A percentile compares a stretch with the other conserved stretches of the same genome.
Conservation (phyloP, 2,888 invertebrate genomes). For the Temnothorax unifasciatus region DNA sequence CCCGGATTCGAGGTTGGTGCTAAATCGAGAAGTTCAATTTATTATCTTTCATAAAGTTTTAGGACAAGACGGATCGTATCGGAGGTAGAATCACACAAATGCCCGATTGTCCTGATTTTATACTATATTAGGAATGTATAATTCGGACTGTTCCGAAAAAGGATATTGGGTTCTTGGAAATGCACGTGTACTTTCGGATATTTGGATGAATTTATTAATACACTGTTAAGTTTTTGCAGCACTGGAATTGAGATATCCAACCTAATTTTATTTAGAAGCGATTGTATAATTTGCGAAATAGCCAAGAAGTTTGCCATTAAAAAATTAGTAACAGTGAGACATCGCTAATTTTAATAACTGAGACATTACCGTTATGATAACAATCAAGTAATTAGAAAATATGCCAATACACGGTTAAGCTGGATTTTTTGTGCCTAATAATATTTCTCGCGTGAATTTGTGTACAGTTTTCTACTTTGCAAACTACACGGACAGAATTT, state of each 20-base stretch:
- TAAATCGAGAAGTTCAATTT: background rate
- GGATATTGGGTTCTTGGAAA: background rate
- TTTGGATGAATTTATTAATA: background rate
- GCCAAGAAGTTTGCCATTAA: background rate
- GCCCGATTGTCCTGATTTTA: background rate
- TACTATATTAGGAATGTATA: background rate
- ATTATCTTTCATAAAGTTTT: slow-evolving; percentile 9
- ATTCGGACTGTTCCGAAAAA: background rate
- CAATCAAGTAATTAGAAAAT: no score
- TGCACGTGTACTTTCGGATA: background rate
- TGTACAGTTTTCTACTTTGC: no score
- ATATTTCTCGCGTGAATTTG: no score
- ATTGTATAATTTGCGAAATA: background rate
- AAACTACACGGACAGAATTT: no score
- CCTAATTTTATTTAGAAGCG: background rate
- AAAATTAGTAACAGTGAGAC: background rate
- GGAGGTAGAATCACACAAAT: background rate
- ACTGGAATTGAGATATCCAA: background rate
- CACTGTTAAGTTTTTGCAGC: no score
- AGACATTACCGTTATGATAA: no score
- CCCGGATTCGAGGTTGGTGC: background rate
- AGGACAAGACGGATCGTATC: background rate
- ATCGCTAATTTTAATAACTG: background rate
- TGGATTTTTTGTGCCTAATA: no score
- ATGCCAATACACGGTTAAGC: no score